Conservation (phyloP, 1,140 invertebrate species). For the Coelopa frigida region DNA sequence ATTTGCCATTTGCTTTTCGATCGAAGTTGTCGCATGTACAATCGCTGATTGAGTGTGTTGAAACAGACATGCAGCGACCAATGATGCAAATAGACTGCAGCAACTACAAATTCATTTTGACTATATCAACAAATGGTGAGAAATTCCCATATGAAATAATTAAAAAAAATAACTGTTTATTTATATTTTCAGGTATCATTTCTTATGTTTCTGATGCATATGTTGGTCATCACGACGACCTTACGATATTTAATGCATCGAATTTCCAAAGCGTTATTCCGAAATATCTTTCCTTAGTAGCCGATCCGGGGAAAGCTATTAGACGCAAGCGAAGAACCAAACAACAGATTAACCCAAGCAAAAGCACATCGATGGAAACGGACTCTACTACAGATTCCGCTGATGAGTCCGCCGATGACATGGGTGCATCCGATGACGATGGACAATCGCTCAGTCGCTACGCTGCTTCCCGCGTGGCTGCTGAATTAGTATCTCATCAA, state of each 20-base stretch:
- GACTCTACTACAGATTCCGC: slow-evolving; percentile 19
- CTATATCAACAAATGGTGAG: slow-evolving; percentile 34
- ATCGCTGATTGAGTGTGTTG: slow-evolving; percentile 39
- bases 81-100: slow-evolving; percentile 22
- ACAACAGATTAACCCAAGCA: not conserved
- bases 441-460: slow-evolving; percentile 22
- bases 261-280: slow-evolving; percentile 33
- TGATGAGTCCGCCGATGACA: slow-evolving; percentile 15
- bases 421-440: slow-evolving; percentile 14
- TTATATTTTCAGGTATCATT: slow-evolving; percentile 25
- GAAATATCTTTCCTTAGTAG: slow-evolving; percentile 33
- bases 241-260: slow-evolving; percentile 33
- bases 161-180: not conserved
- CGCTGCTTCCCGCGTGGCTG: slow-evolving; percentile 23
- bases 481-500: slow-evolving; percentile 28
- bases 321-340: slow-evolving; percentile 13
- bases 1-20: slow-evolving; percentile 32
- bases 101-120: slow-evolving; percentile 38
- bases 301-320: slow-evolving; percentile 33
- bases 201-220: slow-evolving; percentile 36
- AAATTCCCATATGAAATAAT: not conserved
- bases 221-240: slow-evolving; percentile 32
- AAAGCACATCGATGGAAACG: slow-evolving; percentile 4
- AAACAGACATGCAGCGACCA: slow-evolving; percentile 27
- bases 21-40: slow-evolving; percentile 32